phyloP scores from a whole-genome alignment of 2,797 vertebrate species.

The Limnodromus scolopaceus region DNA sequence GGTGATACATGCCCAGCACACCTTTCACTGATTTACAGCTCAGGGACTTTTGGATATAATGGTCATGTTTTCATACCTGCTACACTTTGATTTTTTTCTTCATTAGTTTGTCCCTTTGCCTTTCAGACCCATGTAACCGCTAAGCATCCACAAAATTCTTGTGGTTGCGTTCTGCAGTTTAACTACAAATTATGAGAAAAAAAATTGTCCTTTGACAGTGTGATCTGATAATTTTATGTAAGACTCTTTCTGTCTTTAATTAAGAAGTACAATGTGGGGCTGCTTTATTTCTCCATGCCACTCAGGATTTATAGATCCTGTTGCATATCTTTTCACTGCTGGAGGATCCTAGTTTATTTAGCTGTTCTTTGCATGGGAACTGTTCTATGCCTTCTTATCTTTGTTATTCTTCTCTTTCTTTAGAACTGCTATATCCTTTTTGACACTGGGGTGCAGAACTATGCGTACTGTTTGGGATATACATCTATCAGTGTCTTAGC shows the following conservation, averaged over 20 bases:
- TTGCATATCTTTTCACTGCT: not conserved
- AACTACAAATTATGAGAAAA: not conserved
- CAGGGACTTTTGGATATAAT: not conserved
- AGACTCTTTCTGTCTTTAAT: not conserved
- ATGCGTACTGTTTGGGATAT: not conserved
- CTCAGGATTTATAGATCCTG: not conserved
- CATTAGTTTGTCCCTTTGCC: not conserved
- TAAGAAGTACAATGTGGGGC: not conserved
- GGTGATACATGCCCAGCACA: not conserved
- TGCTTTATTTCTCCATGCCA: not conserved
- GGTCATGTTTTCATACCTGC: not conserved
- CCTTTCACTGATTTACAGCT: not conserved
- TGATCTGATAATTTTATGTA: not conserved
- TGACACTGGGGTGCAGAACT: not conserved
- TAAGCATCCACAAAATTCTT: not conserved
- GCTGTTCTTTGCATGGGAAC: not conserved
- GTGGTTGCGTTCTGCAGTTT: not conserved
- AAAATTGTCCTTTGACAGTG: not conserved
- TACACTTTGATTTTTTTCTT: not conserved
- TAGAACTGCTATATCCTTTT: not conserved
- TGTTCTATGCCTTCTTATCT: not conserved
- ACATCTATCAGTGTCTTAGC: not conserved
- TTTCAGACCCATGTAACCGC: not conserved
- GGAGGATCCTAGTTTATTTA: not conserved
- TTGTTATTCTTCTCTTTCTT: not conserved